Conservation (phyloP, 2,888 invertebrate genomes). For the Cistogaster globosa region DNA sequence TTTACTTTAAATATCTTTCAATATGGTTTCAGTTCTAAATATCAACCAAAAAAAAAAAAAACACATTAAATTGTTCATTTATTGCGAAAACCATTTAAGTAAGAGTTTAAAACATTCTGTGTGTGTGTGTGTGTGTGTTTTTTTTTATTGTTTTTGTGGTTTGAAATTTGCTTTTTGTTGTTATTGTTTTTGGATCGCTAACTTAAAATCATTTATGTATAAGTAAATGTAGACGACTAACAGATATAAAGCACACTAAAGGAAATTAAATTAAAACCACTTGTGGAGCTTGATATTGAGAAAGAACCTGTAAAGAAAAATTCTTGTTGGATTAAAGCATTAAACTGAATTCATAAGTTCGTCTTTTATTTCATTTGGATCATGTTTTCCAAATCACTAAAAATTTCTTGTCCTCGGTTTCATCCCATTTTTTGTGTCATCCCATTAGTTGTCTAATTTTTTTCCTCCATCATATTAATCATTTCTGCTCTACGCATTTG, state of each 20-base stretch:
- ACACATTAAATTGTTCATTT: slow-evolving; percentile 57
- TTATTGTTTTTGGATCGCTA: slow-evolving; percentile 40
- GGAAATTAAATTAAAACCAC: not conserved
- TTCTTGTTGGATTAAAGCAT: no score
- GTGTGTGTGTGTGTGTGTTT: no score
- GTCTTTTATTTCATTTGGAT: no score
- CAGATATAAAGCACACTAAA: not conserved
- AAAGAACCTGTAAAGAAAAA: no score
- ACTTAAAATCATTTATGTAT: slow-evolving; percentile 56
- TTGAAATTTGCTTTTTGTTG: not conserved
- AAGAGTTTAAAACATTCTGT: slow-evolving; percentile 7
- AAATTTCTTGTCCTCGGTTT: no score
- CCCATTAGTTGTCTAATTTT: no score
- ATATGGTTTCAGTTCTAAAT: slow-evolving; percentile 31
- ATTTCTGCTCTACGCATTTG: no score
- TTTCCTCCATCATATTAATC: no score
- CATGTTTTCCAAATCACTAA: no score
- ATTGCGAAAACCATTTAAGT: slow-evolving; percentile 11
- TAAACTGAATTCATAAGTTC: no score
- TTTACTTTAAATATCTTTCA: not conserved
- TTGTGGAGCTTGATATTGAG: no score
- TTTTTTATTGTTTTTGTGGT: slow-evolving; percentile 1
- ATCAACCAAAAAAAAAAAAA: slow-evolving; percentile 54
- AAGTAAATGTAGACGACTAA: slow-evolving; percentile 7
- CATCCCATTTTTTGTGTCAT: no score